A percentile compares a stretch with the other conserved stretches of the same genome.
These are phyloP conservation scores for Tachypleus tridentatus DNA, from an alignment of 1,140 invertebrate species.

Conservation along the genomic window DNA sequence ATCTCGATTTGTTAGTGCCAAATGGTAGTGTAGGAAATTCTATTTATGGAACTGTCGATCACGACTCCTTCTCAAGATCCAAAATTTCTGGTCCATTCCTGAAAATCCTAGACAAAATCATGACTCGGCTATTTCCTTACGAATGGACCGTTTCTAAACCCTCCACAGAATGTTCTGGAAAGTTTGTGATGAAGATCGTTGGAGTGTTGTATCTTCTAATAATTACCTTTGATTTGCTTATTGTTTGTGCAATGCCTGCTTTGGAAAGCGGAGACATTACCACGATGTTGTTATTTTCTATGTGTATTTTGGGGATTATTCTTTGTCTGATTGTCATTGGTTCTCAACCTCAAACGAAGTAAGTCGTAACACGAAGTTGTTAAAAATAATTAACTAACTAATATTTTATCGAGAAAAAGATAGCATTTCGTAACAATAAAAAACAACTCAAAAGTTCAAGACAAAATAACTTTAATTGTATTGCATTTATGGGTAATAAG, in stretches of 20 bases:
- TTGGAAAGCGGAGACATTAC: constrained; percentile 38
- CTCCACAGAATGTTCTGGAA: constrained; percentile 62
- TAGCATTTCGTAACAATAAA: no score
- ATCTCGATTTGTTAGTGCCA: no score
- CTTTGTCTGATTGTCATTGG: constrained; percentile 67
- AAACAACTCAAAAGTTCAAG: no score
- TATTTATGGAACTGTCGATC: no score
- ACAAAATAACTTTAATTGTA: no score
- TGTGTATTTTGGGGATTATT: constrained; percentile 61
- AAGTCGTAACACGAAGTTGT: constrained; percentile 10
- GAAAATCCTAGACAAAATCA: no score
- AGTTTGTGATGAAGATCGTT: constrained; percentile 76
- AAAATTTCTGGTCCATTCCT: no score
- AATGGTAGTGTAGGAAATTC: no score
- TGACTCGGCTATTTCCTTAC: constrained; percentile 10
- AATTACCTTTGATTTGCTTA: constrained; percentile 65
- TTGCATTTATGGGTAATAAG: no score
- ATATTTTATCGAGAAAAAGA: no score
- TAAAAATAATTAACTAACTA: no score
- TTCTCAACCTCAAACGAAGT: constrained; percentile 84
- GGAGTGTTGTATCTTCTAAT: constrained; percentile 68
- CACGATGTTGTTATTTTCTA: constrained; percentile 52
- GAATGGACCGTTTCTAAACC: constrained; percentile 43
- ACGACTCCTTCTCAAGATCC: no score
- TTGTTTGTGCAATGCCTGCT: constrained; percentile 57